Base-by-base conservation (phyloP, 1,140 invertebrate species). In the Druon quercuslanigerum region DNA sequence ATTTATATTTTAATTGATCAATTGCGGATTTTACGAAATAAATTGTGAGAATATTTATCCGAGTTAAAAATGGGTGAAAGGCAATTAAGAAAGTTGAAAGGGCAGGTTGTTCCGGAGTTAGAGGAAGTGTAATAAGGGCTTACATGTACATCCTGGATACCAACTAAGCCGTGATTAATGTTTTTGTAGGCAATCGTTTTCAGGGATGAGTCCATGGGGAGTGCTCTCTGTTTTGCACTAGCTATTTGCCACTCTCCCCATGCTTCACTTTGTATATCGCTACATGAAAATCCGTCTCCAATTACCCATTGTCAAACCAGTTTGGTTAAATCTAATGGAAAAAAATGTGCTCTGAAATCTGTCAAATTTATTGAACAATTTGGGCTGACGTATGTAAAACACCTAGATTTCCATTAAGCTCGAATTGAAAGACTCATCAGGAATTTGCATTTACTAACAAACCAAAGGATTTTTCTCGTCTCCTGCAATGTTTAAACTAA, bases 161-260 rank as follows among this genome's bases (percentile, higher is more conserved):
- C 87, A 87, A 85, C 82, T 82, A 83, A 82, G 82, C 86, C 77
- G 86, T 88, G 87, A 88, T 88, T 87, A 88, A 88, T 88, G 87
- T 87, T 87, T 87, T 88, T 86, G 83, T 73, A 84, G 86, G 80
- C 82, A 79, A 71, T 82, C 81, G 82, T 84, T 85, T 82, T 79
- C 75, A 75, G 75, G 83, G 79, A 86, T 80, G 84, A 83, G 82
- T 79, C 86, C 83, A 74, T 82, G 78, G 86, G 85, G 82, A 87
- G 75, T 75, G 81, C 77, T 84, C 81, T 81, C 84, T 85, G 79
- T 85, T 86, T 84, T 85, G 81, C 60, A 73, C 77, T 50, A 77
- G 75, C 79, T 81, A 86, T 83, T 86, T 85, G 81, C 85, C 80
- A 79, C 75, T 81, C 81, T 74, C 79, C 66, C 75, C 74, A 76